phyloP scores from a whole-genome alignment of 2,797 vertebrate species.

The Taeniopygia guttata region DNA sequence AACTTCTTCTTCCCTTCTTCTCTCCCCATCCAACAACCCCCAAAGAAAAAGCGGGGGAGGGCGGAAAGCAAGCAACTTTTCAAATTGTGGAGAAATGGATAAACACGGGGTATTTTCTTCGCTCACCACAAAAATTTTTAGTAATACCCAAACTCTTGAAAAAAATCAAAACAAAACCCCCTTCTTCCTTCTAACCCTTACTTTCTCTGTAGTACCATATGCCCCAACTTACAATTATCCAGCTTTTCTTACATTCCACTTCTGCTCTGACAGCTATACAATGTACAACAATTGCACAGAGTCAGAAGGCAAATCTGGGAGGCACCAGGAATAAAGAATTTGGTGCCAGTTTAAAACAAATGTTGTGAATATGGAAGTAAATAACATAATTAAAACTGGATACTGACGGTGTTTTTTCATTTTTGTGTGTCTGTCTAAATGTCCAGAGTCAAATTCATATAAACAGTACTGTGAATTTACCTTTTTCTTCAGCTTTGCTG shows the following conservation, averaged over 20 bases:
- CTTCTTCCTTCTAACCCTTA: conserved; percentile 25
- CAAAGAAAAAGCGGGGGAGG: fast-evolving
- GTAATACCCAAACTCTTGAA: conserved; percentile 26
- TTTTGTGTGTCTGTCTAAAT: background rate
- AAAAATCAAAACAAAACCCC: conserved; percentile 45
- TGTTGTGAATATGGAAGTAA: background rate
- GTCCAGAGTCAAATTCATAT: background rate
- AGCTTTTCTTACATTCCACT: conserved; percentile 13
- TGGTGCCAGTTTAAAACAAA: background rate
- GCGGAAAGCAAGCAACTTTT: background rate
- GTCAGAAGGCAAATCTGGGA: background rate
- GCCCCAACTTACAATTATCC: background rate
- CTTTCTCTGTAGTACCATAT: conserved; percentile 14
- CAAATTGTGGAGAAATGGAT: background rate
- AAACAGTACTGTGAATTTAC: background rate
- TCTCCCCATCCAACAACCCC: fast-evolving
- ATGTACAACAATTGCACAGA: background rate
- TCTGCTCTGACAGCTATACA: conserved; percentile 20
- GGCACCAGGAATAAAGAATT: background rate
- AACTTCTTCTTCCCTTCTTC: background rate
- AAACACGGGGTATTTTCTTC: conserved; percentile 38
- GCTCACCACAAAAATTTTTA: background rate
- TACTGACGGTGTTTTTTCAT: background rate
- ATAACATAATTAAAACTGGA: background rate
- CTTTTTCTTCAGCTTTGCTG: background rate